Percentiles rank a stretch among this genome's conserved stretches.
Conservation (phyloP, 2,888 invertebrate genomes). For the Zootermopsis nevadensis region DNA sequence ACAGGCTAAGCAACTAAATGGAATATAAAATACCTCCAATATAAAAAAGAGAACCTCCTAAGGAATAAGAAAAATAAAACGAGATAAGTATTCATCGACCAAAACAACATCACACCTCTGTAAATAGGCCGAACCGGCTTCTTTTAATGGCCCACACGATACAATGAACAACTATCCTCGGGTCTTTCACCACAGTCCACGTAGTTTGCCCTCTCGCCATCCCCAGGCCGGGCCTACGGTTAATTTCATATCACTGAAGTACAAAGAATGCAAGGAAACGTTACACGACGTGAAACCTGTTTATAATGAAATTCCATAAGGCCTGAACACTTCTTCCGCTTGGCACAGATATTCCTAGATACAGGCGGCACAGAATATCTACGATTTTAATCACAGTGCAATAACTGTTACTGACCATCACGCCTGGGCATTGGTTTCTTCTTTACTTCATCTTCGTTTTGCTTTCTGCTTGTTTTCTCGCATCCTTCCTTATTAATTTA, state of each 20-base stretch:
- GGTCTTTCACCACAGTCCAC: background rate
- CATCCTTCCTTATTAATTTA: no score
- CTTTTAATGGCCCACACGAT: background rate
- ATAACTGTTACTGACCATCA: no score
- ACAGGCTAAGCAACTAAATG: slow-evolving; percentile 18
- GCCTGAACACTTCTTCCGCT: no score
- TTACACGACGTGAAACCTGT: no score
- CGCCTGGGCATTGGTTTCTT: no score
- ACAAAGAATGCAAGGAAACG: no score
- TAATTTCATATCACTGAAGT: background rate
- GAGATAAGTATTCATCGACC: slow-evolving; percentile 4
- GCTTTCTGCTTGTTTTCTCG: no score
- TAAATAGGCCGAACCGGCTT: background rate
- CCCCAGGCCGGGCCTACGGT: background rate
- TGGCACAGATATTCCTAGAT: no score
- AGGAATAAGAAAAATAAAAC: background rate
- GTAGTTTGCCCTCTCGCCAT: background rate
- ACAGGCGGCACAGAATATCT: no score
- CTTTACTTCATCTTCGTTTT: no score
- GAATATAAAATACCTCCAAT: slow-evolving; percentile 26
- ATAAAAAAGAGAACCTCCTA: slow-evolving; percentile 3
- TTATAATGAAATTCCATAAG: no score
- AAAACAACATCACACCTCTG: slow-evolving; percentile 16
- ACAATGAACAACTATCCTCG: background rate
- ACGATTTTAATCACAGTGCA: no score